A percentile compares a stretch with the other conserved stretches of the same genome.
phyloP scores from a whole-genome alignment of 1,140 invertebrate species.

The Listronotus oregonensis region DNA sequence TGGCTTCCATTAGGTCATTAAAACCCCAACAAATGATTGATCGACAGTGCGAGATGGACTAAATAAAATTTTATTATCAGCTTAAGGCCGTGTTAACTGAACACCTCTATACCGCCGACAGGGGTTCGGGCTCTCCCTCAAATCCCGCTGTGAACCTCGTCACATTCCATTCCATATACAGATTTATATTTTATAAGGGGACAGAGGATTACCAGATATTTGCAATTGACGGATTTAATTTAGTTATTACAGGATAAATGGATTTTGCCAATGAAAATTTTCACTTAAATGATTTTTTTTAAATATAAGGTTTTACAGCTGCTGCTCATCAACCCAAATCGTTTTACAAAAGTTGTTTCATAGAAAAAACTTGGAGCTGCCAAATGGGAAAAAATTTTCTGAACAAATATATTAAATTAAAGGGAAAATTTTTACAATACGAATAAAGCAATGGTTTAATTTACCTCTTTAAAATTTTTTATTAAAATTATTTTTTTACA shows the following conservation, averaged over 20 bases:
- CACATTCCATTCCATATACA: constrained; percentile 48
- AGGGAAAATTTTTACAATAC: no score
- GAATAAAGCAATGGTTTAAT: no score
- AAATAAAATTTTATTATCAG: constrained; percentile 49
- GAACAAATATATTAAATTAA: no score
- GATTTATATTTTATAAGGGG: constrained; percentile 48
- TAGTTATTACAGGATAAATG: constrained; percentile 43
- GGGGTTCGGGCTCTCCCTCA: constrained; percentile 26
- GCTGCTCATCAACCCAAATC: neutral
- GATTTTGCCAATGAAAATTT: constrained; percentile 38
- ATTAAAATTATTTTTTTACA: no score
- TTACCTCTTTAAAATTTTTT: no score
- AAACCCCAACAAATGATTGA: constrained; percentile 36
- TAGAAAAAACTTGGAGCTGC: no score
- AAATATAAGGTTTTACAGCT: constrained; percentile 12
- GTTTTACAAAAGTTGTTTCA: no score
- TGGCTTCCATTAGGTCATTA: constrained; percentile 19
- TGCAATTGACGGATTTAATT: constrained; percentile 48
- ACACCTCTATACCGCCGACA: constrained; percentile 37
- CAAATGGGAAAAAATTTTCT: no score
- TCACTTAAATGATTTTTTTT: constrained; percentile 26
- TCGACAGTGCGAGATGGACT: constrained; percentile 40
- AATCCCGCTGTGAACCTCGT: constrained; percentile 42
- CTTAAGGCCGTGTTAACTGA: constrained; percentile 43
- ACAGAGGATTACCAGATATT: constrained; percentile 45